Evolutionary conservation across 37 sponge, comb jelly and placozoan genomes (phyloP).

Genomic region (Agelas oroides): DNA sequence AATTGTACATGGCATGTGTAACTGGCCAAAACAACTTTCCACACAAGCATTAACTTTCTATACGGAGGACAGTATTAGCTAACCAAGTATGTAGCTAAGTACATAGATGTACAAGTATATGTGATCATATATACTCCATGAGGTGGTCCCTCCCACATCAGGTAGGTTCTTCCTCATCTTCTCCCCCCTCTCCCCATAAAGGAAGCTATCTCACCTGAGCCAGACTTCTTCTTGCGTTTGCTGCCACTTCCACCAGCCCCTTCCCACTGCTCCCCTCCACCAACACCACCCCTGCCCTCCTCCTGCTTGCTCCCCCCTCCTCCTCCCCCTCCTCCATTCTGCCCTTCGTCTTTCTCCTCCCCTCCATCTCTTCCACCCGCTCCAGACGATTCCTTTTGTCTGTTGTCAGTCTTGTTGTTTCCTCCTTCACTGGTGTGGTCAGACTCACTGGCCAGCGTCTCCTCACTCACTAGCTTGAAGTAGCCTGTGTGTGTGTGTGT

Average conservation of each 20-base stretch:
- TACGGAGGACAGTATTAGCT: no score
- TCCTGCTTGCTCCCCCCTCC: not conserved
- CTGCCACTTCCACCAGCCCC: not conserved
- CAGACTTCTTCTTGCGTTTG: conserved; percentile 9
- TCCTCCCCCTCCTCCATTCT: conserved; percentile 12
- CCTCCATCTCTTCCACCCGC: not conserved
- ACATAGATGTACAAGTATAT: no score
- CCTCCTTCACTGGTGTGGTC: conserved; percentile 19
- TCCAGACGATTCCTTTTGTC: not conserved
- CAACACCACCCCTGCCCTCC: not conserved
- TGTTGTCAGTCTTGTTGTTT: not conserved
- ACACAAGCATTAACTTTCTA: no score
- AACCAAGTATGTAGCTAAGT: no score
- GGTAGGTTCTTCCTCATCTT: no score
- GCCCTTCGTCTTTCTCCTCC: not conserved
- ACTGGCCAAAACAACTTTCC: no score
- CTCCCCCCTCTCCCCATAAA: no score
- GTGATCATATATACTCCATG: no score
- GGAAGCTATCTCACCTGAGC: conserved; percentile 9
- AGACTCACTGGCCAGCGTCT: conserved; percentile 28
- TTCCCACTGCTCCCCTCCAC: conserved; percentile 10
- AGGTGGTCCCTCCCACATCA: no score
- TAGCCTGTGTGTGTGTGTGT: not conserved
- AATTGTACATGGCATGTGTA: no score
- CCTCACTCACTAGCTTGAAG: conserved; percentile 29